A percentile compares a stretch with the other conserved stretches of the same genome.
Evolutionary conservation across 2,113 vertebrate species (phyloP).

Genomic region (Eulemur rufifrons): DNA sequence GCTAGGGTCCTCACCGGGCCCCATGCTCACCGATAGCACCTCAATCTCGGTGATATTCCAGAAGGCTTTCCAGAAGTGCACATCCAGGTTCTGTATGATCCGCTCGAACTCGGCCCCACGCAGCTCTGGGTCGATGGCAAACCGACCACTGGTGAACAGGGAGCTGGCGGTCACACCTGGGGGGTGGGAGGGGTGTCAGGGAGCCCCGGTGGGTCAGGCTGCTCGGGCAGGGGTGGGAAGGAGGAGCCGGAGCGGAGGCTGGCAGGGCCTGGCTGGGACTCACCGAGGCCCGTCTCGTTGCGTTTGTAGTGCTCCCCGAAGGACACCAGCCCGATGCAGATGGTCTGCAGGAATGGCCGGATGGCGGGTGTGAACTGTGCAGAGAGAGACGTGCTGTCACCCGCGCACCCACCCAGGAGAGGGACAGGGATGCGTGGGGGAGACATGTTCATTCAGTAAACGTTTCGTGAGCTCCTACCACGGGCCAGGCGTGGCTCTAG

Average conservation of each 20-base stretch:
- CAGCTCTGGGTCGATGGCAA: slow-evolving; percentile 93
- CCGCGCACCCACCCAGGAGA: neutral
- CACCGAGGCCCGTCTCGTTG: slow-evolving; percentile 90
- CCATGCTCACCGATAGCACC: slow-evolving; percentile 87
- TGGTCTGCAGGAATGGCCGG: slow-evolving; percentile 92
- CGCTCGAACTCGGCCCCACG: slow-evolving; percentile 92
- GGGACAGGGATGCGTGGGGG: neutral
- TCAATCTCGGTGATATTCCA: slow-evolving; percentile 95
- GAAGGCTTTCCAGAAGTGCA: slow-evolving; percentile 95
- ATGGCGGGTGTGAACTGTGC: slow-evolving; percentile 92
- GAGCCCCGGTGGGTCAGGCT: slow-evolving; percentile 55
- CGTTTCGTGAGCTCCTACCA: neutral
- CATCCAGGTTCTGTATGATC: slow-evolving; percentile 93
- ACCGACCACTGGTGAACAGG: slow-evolving; percentile 92
- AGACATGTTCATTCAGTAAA: neutral
- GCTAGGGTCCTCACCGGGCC: neutral
- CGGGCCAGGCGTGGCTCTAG: neutral
- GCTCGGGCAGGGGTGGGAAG: slow-evolving; percentile 50
- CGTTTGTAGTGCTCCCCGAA: slow-evolving; percentile 94
- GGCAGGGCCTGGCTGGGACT: slow-evolving; percentile 64
- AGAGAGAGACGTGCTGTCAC: slow-evolving; percentile 9
- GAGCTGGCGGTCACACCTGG: slow-evolving; percentile 93
- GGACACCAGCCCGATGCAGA: slow-evolving; percentile 92
- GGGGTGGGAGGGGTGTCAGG: neutral
- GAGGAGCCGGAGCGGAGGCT: slow-evolving; percentile 25